These are phyloP conservation scores for Schizopygopsis pylzovi DNA, from an alignment of 2,797 vertebrate genomes.

Conservation along the genomic window DNA sequence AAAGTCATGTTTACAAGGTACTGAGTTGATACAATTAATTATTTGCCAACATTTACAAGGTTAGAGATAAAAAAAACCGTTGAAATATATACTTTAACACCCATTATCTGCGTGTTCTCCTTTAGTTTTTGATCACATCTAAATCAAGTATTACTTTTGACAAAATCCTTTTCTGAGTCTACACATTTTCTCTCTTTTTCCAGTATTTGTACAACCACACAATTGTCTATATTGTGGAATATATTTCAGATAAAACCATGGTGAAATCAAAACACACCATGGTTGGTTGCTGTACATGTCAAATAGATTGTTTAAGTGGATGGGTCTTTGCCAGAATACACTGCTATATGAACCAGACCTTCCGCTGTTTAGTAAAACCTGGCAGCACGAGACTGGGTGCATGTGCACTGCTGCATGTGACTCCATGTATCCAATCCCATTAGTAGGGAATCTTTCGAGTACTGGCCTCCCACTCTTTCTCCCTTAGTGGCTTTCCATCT, in stretches of 20 bases:
- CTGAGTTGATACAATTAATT: neutral
- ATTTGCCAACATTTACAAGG: neutral
- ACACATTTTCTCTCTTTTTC: neutral
- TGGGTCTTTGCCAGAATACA: neutral
- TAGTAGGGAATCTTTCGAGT: slow-evolving; percentile 48
- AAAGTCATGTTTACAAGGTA: neutral
- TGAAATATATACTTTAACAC: neutral
- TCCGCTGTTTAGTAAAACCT: neutral
- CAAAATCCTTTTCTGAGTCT: neutral
- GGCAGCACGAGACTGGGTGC: neutral
- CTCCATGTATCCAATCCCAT: slow-evolving; percentile 30
- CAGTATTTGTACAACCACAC: neutral
- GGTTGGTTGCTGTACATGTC: neutral
- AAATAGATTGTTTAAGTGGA: neutral
- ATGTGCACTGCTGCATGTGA: slow-evolving; percentile 33
- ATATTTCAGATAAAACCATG: neutral
- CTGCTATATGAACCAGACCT: neutral
- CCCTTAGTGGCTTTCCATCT: slow-evolving; percentile 56
- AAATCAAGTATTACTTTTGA: neutral
- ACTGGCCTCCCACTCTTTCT: slow-evolving; percentile 39
- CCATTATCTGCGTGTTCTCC: neutral
- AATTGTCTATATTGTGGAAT: neutral
- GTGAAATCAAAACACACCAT: neutral
- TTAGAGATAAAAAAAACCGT: neutral
- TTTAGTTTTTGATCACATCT: neutral